Evolutionary conservation across 2,888 invertebrate genomes (phyloP).

Genomic region (Xylota sylvarum): DNA sequence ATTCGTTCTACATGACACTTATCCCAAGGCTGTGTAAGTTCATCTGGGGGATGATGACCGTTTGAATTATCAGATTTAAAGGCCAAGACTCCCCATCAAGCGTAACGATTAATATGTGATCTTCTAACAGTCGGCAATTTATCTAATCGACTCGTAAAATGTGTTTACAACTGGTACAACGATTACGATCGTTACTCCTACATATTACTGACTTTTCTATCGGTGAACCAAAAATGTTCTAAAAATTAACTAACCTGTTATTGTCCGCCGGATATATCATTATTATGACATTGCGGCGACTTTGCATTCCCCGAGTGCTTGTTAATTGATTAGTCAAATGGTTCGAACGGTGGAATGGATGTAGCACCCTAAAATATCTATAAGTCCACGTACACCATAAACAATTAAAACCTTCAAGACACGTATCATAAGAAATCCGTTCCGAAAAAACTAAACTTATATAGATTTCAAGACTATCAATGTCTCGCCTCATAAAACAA

Average conservation of each 20-base stretch:
- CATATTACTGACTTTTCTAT: background rate
- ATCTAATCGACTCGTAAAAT: too few species aligned
- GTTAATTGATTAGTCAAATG: background rate
- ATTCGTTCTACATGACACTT: background rate
- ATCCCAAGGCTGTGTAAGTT: background rate
- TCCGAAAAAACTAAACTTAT: background rate
- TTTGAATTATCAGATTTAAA: background rate
- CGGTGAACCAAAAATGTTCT: background rate
- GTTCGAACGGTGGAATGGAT: background rate
- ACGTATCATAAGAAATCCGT: background rate
- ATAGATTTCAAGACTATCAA: background rate
- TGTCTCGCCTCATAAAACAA: background rate
- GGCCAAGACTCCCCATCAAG: background rate
- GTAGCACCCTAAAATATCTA: background rate
- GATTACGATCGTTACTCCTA: background rate
- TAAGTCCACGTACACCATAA: background rate
- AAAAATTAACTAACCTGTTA: background rate
- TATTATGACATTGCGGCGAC: background rate
- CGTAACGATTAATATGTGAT: background rate
- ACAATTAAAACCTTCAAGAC: background rate
- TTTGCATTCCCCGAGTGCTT: background rate
- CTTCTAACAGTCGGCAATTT: too few species aligned
- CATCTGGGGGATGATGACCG: background rate
- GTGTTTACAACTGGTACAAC: too few species aligned
- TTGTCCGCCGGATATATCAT: background rate